phyloP scores from a whole-genome alignment of 2,888 invertebrate species.

The Metopia argyrocephala region DNA sequence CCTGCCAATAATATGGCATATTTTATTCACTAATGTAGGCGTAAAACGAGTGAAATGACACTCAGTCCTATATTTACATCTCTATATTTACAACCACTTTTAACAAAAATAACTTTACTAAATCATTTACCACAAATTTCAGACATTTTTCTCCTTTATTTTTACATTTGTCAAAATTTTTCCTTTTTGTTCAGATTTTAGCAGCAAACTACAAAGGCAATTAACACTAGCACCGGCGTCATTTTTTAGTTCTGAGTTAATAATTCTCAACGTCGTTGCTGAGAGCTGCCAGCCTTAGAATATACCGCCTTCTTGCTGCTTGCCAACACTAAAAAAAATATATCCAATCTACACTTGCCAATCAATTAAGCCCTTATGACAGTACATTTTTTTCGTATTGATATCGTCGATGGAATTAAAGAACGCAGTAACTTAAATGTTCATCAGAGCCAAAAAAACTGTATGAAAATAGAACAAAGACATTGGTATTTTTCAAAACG shows the following conservation, averaged over 20 bases:
- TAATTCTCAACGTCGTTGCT: not conserved
- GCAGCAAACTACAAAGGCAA: conserved; percentile 48
- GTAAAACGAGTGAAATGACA: not conserved
- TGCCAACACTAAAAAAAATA: no score
- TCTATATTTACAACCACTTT: conserved; percentile 14
- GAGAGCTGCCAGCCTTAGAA: not conserved
- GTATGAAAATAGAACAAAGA: no score
- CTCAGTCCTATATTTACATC: not conserved
- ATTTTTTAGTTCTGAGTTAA: not conserved
- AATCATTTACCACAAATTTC: conserved; percentile 63
- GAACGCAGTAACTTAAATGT: no score
- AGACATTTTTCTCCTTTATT: conserved; percentile 60
- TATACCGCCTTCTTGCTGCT: no score
- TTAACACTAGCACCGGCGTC: conserved; percentile 6
- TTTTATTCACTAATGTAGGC: conserved; percentile 32
- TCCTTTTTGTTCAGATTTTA: conserved; percentile 56
- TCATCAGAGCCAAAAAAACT: no score
- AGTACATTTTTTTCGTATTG: no score
- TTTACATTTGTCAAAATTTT: conserved; percentile 63
- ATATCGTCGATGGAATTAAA: no score
- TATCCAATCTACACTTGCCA: no score
- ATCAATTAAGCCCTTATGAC: no score
- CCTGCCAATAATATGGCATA: conserved; percentile 39
- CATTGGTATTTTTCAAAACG: no score
- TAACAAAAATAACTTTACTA: conserved; percentile 34